Percentiles rank a stretch among this genome's conserved stretches.
Evolutionary conservation across 2,888 invertebrate genomes (phyloP).

Genomic region (Entomobrya proxima): DNA sequence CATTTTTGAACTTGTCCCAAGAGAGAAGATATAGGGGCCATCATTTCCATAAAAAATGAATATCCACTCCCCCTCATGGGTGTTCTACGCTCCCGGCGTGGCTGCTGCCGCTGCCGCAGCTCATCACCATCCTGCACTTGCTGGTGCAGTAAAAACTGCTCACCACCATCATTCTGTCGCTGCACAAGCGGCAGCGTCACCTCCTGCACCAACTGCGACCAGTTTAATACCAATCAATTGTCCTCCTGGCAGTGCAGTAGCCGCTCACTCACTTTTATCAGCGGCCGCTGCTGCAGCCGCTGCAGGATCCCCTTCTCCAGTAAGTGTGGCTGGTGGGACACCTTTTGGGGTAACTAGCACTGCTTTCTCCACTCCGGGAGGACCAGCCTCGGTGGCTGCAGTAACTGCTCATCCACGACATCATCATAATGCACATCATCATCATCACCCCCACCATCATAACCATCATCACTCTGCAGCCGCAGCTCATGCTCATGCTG

Average conservation of each 20-base stretch:
- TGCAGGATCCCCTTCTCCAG: constrained; percentile 35
- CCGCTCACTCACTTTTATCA: constrained; percentile 63
- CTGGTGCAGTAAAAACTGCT: constrained; percentile 30
- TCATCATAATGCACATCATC: constrained; percentile 38
- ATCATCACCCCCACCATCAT: constrained; percentile 41
- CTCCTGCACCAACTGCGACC: constrained; percentile 26
- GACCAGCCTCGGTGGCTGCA: constrained; percentile 22
- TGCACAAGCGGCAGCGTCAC: constrained; percentile 2
- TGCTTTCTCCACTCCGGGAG: constrained; percentile 45
- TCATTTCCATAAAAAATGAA: constrained; percentile 49
- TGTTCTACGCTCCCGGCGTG: constrained; percentile 73
- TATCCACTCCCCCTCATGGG: constrained; percentile 74
- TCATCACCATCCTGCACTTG: constrained; percentile 44
- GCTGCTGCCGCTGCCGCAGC: constrained; percentile 66
- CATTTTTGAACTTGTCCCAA: not conserved
- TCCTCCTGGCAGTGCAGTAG: constrained; percentile 66
- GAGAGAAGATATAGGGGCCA: not conserved
- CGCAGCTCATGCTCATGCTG: constrained; percentile 23
- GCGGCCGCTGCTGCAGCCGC: constrained; percentile 58
- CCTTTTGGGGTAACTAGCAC: constrained; percentile 64
- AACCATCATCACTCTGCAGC: constrained; percentile 37
- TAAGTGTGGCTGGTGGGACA: constrained; percentile 3
- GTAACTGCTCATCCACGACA: constrained; percentile 57
- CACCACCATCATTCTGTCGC: constrained; percentile 6
- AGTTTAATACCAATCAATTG: constrained; percentile 72